Percentiles rank a stretch among this genome's conserved stretches.
phyloP scores from a whole-genome alignment of 1,140 invertebrate species.

The Hormaphis cornu region DNA sequence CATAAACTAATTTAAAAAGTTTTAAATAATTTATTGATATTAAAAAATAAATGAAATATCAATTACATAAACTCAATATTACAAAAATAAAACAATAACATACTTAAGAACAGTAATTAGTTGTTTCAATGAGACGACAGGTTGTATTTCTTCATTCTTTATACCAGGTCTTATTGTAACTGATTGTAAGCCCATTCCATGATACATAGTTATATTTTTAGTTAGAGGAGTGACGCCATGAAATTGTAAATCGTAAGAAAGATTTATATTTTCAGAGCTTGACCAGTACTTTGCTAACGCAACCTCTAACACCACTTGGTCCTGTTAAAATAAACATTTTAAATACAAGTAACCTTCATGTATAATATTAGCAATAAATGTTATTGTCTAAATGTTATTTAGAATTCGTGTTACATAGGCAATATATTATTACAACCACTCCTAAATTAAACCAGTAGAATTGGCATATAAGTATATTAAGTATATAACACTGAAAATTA shows the following conservation, averaged over 20 bases:
- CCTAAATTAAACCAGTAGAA: no score
- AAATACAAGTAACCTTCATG: no score
- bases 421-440: no score
- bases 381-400: no score
- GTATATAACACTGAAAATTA: no score
- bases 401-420: no score
- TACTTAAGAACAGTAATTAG: slow-evolving; percentile 69
- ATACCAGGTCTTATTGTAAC: slow-evolving; percentile 60
- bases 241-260: slow-evolving; percentile 71
- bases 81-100: neutral
- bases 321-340: slow-evolving; percentile 44
- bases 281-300: slow-evolving; percentile 93
- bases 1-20: no score
- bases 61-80: no score
- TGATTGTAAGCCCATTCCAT: slow-evolving; percentile 64
- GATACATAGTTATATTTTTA: slow-evolving; percentile 55
- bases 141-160: slow-evolving; percentile 69
- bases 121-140: slow-evolving; percentile 63
- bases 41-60: no score
- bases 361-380: no score
- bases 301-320: slow-evolving; percentile 69
- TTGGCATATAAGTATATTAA: no score
- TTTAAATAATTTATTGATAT: no score
- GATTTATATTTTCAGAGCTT: slow-evolving; percentile 61
- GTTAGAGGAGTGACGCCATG: slow-evolving; percentile 66